These are phyloP conservation scores for Arctopsyche grandis DNA, from an alignment of 1,140 invertebrate species.

Conservation along the genomic window DNA sequence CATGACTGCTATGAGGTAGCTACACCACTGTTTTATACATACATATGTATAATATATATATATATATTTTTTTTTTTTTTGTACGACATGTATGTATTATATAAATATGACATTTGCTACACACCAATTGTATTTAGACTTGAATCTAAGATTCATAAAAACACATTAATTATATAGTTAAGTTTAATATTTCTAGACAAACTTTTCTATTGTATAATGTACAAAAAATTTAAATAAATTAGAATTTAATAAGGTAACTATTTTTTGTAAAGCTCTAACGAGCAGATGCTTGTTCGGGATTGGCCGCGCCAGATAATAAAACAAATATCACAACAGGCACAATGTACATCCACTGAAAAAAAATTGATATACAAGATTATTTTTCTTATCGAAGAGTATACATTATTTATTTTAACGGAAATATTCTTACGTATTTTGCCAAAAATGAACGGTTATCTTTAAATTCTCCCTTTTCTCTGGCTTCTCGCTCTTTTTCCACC, in stretches of 20 bases:
- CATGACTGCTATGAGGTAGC: too few species aligned
- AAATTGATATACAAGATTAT: slow-evolving; percentile 53
- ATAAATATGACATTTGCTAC: too few species aligned
- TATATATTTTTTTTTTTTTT: too few species aligned
- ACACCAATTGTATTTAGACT: too few species aligned
- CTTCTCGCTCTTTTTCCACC: slow-evolving; percentile 87
- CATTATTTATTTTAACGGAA: not conserved
- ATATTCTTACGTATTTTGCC: slow-evolving; percentile 92
- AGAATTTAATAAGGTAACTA: slow-evolving; percentile 11
- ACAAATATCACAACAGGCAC: slow-evolving; percentile 87
- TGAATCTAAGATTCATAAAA: too few species aligned
- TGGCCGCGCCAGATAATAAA: slow-evolving; percentile 83
- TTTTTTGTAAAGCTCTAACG: slow-evolving; percentile 52
- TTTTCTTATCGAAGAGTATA: not conserved
- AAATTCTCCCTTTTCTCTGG: slow-evolving; percentile 87
- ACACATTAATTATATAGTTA: too few species aligned
- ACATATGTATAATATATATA: too few species aligned
- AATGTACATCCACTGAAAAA: slow-evolving; percentile 95
- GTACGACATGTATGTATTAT: too few species aligned
- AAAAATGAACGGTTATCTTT: slow-evolving; percentile 95
- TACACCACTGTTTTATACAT: too few species aligned
- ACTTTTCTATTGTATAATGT: not conserved
- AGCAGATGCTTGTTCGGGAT: slow-evolving; percentile 74
- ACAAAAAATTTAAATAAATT: slow-evolving; percentile 9
- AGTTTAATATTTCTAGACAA: not conserved